Evolutionary conservation across 2,797 vertebrate genomes (phyloP), one percentile per base, ranked within the genome.

Genomic region (Clarias fuscus): DNA sequence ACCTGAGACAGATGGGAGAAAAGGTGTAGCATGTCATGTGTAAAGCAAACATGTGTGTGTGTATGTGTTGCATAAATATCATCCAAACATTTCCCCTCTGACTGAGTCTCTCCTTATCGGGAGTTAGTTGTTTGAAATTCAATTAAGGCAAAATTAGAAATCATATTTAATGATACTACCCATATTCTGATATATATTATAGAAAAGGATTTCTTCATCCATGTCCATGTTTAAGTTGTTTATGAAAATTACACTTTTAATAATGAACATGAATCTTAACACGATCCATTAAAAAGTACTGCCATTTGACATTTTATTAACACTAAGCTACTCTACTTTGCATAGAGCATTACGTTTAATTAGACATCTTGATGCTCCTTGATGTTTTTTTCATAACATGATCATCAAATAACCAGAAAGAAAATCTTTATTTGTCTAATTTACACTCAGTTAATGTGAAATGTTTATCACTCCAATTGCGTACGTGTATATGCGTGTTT

Each of bases 21-120:
- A 94, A 95, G 93, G 94, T 94, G 95, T 93, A 90, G 91, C 92
- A 93, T 87, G 86, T 95, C 94, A 94, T 94, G 93, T 95, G 93
- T 94, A 93, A 95, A 94, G 33, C 78, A 53, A 56, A 75, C 1
- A 62, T 87, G 67, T 86, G 59, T 48, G 33, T 68, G 83, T 58
- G 56, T 33, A 33, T 64, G 61, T 70, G 40, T 80, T 3, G 8
- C 79, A 53, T 81, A 81, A 17, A 67, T 6, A 22, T 67, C 59
- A 40, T 43, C 30, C 20, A 7, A 62, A 62, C 61, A 62, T 62
- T 18, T 18, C 20, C 20, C n/a, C 77, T 62, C 33, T 20, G 30
- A 43, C 22, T 0, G 6, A 65, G 78, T 48, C 24, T 65, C 61
- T 81, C 37, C 40, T 48, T 27, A 7, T 53, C 11, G 3, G 20